Evolutionary conservation across 2,888 invertebrate species (phyloP), one percentile per base, ranked within the genome.

Genomic region (Laspeyria flexula): DNA sequence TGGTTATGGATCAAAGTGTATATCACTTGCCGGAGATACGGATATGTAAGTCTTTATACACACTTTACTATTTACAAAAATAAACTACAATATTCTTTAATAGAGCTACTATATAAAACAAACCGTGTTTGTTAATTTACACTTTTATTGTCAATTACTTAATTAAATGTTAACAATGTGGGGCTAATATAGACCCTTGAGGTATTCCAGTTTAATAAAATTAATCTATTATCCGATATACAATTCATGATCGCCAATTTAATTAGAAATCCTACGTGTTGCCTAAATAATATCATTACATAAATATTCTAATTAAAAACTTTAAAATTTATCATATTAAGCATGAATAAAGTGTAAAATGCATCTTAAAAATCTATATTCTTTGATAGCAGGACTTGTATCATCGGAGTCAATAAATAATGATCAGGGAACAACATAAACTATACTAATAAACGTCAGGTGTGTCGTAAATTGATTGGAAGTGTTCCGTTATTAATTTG

Each of bases 1-100:
- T 43, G 46, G 35, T 55, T 43, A 68, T 68, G 68, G 69, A 56
- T 40, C 45, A 41, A 30, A 48, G 40, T 43, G 40, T 38, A 15
- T 60, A 48, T 52, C 54, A 49, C 48, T 41, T 50, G 23, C 38
- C 55, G 40, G 52, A 65, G 16, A 46, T 54, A 11, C 65, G 65
- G 18, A 48, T 68, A 53, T 41, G 67, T 67, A 23, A 71, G 67
- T 71, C 37, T 47, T 43, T 5, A 0, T 16, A 45, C 21, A 15
- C 29, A 7, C 21, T 1, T 45, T 31, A 18, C 29, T 12, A 7
- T 37, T 30, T 23, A 31, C n/a, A 18, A n/a, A n/a, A n/a, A n/a
- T n/a, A n/a, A n/a, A n/a, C n/a, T n/a, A n/a, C n/a, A n/a, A n/a
- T n/a, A n/a, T n/a, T n/a, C n/a, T n/a, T n/a, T n/a, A n/a, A n/a